A percentile compares a stretch with the other conserved stretches of the same genome.
These are phyloP conservation scores for Alligator sinensis DNA, from an alignment of 2,113 vertebrate species.

Conservation along the genomic window DNA sequence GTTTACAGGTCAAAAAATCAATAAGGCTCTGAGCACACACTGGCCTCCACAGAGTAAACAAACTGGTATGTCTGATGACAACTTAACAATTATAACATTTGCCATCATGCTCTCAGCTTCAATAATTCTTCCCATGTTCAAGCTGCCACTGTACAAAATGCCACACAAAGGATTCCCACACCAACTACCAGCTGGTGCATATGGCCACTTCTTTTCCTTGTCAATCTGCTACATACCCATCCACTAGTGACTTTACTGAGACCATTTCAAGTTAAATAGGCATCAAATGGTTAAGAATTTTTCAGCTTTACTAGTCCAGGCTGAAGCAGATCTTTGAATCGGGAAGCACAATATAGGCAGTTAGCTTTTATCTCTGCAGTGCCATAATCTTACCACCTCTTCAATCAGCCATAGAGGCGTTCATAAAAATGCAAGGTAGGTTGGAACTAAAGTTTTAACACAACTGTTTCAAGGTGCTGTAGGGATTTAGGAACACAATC, in stretches of 20 bases:
- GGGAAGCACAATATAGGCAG: neutral
- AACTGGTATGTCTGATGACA: neutral
- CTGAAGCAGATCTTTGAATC: neutral
- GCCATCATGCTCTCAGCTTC: neutral
- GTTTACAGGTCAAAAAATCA: neutral
- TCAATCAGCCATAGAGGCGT: neutral
- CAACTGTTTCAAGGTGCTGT: neutral
- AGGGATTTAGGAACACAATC: neutral
- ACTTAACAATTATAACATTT: neutral
- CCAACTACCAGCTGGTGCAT: too few relatives aligned
- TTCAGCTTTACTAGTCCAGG: neutral
- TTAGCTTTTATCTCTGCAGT: neutral
- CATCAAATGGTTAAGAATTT: neutral
- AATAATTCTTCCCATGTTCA: neutral
- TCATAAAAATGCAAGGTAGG: neutral
- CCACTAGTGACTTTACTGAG: neutral
- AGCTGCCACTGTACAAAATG: neutral
- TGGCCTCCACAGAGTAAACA: neutral
- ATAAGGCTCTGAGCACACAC: neutral
- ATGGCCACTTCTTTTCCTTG: neutral
- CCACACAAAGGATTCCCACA: neutral
- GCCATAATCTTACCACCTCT: neutral
- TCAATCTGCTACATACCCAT: neutral
- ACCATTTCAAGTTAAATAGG: neutral
- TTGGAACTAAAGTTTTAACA: neutral